Conservation (phyloP, 2,113 vertebrate genomes). For the Bos javanicus region DNA sequence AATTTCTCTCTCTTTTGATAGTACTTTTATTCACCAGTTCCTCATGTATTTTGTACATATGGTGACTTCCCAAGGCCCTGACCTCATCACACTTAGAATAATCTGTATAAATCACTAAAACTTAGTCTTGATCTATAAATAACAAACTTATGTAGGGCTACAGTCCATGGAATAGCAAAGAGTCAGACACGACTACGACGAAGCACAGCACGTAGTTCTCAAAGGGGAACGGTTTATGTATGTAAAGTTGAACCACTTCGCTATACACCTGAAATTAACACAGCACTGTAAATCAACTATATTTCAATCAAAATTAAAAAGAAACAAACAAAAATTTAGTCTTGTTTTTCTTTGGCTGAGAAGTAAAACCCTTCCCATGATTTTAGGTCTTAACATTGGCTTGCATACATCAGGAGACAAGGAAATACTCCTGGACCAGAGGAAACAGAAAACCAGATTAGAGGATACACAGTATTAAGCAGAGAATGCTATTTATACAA, state of each 20-base stretch:
- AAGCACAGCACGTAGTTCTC: not conserved
- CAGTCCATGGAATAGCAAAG: not conserved
- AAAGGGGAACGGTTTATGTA: not conserved
- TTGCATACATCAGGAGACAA: not conserved
- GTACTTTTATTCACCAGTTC: not conserved
- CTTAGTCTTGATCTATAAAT: not conserved
- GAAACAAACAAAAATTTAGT: not conserved
- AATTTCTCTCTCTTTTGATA: not conserved
- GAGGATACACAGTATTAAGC: not conserved
- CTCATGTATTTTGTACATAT: not conserved
- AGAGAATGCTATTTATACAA: not conserved
- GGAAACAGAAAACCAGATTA: not conserved
- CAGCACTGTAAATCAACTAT: not conserved
- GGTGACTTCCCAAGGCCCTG: not conserved
- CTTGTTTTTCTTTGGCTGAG: not conserved
- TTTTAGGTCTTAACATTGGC: not conserved
- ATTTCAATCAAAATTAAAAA: not conserved
- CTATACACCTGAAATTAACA: not conserved
- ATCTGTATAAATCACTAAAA: not conserved
- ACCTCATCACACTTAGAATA: not conserved
- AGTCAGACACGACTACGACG: rapidly evolving
- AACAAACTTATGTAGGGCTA: not conserved
- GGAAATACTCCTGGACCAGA: not conserved
- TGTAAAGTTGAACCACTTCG: not conserved
- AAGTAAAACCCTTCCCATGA: not conserved